A percentile compares a stretch with the other conserved stretches of the same genome.
phyloP scores from a whole-genome alignment of 2,888 invertebrate genomes.

The Bhutanitis thaidina region DNA sequence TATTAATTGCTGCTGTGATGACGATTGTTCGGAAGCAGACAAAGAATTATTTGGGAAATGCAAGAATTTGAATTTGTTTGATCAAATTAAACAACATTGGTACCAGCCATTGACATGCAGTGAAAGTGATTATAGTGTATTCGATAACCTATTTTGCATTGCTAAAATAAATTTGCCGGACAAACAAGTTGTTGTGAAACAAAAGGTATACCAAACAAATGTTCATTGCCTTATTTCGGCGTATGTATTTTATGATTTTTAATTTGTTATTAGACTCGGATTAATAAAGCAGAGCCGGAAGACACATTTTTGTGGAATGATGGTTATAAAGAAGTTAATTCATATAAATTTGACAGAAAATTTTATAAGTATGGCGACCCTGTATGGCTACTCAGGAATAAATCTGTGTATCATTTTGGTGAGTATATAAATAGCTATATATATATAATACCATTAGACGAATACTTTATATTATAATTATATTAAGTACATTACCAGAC shows the following conservation, averaged over 20 bases:
- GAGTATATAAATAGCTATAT: conserved; percentile 18
- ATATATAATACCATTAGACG: too few species aligned
- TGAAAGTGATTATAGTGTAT: conserved; percentile 23
- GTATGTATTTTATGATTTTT: conserved; percentile 30
- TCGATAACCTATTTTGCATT: conserved; percentile 58
- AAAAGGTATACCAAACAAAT: conserved; percentile 7
- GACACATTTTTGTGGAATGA: conserved; percentile 45
- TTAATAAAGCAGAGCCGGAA: conserved; percentile 9
- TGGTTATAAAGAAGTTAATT: conserved; percentile 24
- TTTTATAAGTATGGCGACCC: conserved; percentile 47
- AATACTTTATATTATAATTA: too few species aligned
- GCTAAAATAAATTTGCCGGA: conserved; percentile 60
- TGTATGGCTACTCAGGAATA: conserved; percentile 55
- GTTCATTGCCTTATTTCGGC: too few species aligned
- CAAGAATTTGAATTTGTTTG: background rate
- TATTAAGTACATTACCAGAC: too few species aligned
- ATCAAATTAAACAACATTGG: background rate
- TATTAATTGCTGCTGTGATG: conserved; percentile 92
- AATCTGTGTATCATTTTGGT: conserved; percentile 51
- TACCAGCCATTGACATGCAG: conserved; percentile 30
- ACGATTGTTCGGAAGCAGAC: conserved; percentile 83
- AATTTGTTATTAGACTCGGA: too few species aligned
- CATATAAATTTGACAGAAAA: conserved; percentile 40
- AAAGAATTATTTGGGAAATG: conserved; percentile 67
- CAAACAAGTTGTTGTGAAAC: conserved; percentile 26